Evolutionary conservation across 2,113 vertebrate species (phyloP), one percentile per base, ranked within the genome.

Genomic region (Datnioides undecimradiatus): DNA sequence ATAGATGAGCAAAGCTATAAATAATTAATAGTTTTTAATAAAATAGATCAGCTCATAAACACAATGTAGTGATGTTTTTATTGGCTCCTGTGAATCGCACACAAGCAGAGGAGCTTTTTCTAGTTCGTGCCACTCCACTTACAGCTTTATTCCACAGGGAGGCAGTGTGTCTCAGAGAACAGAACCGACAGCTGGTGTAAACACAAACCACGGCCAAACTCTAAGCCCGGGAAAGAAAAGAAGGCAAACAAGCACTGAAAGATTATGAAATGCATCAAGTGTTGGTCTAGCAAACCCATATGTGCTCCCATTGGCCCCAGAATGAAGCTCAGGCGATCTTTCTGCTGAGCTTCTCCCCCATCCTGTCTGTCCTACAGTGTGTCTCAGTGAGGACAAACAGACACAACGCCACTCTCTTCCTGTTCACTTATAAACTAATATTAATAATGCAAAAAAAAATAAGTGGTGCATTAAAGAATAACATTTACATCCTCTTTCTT

Each of bases 111-210:
- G 11, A 43, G 23, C 1, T 68, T 63, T 48, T 7, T 81, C 8
- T 6, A 9, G 13, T 25, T 41, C 9, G 2, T 3, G 33, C 17
- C 5, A 2, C 33, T 65, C 11, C 57, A 80, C 41, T 85, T 54
- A 36, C 65, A 76, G 29, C 10, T 43, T 41, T 51, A 19, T 29
- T 62, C 86, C 90, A 91, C 90, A 55, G 27, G 72, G 84, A 19
- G 88, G 90, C 73, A 80, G 79, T 90, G 70, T 89, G 83, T 87
- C 73, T 65, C 69, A 76, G 76, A 66, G 17, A 65, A n/a, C 27
- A 33, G 40, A 55, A 7, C 25, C 7, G 79, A 77, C 82, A 79
- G 76, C 76, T 84, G 76, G 63, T 4, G 43, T 54, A 74, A 88
- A 84, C 72, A 72, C 68, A 45, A 33, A 34, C 59, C 14, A 38